phyloP scores from a whole-genome alignment of 2,113 vertebrate genomes.

The Peucedramus taeniatus region DNA sequence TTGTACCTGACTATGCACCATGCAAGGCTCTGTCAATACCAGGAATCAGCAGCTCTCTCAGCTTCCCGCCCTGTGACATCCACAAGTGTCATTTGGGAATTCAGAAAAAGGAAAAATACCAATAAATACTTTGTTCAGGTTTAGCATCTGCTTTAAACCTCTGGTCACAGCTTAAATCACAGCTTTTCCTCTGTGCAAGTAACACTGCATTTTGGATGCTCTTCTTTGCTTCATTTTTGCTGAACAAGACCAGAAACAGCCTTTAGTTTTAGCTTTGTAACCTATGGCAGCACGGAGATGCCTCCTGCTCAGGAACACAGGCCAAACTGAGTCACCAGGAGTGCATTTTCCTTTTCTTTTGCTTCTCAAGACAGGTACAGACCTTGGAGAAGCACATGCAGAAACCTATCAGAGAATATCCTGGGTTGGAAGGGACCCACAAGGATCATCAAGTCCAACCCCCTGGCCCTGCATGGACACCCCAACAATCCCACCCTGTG shows the following conservation, averaged over 20 bases:
- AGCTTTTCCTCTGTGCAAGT: not conserved
- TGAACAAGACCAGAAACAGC: not conserved
- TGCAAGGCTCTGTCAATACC: not conserved
- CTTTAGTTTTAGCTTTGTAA: not conserved
- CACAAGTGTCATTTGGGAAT: not conserved
- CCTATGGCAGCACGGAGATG: not conserved
- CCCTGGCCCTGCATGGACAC: not conserved
- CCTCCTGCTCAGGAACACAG: not conserved
- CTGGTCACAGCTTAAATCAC: not conserved
- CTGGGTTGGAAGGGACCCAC: not conserved
- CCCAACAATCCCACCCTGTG: not conserved
- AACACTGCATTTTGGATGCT: not conserved
- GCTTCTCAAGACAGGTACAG: not conserved
- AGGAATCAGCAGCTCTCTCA: not conserved
- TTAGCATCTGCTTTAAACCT: not conserved
- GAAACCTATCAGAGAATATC: not conserved
- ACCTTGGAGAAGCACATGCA: not conserved
- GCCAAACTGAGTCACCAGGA: not conserved
- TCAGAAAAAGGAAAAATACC: not conserved
- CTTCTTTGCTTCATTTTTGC: not conserved
- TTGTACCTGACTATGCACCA: not conserved
- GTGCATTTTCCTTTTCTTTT: not conserved
- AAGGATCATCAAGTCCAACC: not conserved
- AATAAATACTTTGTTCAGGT: not conserved
- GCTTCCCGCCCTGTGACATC: not conserved